A percentile compares a stretch with the other conserved stretches of the same genome.
Conservation (phyloP, 2,888 invertebrate species). For the Lithophane ornitopus region DNA sequence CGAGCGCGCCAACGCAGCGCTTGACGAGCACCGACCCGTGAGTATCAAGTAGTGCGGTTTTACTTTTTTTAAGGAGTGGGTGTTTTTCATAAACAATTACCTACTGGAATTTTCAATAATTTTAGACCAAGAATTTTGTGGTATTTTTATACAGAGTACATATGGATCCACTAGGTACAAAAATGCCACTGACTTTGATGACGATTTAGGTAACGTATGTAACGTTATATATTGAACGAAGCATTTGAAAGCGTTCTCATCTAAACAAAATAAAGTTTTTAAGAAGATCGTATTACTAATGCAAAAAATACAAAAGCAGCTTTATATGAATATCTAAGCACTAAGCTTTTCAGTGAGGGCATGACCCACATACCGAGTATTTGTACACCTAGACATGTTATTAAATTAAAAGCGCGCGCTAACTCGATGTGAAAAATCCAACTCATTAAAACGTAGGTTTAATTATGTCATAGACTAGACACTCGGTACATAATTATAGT, state of each 20-base stretch:
- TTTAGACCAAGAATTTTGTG: not conserved
- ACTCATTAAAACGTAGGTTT: constrained; percentile 70
- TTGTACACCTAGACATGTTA: constrained; percentile 51
- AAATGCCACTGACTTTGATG: too few species aligned
- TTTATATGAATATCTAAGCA: constrained; percentile 28
- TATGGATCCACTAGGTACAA: too few species aligned
- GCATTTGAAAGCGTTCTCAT: too few species aligned
- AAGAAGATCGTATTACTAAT: not conserved
- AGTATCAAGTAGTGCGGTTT: constrained; percentile 60
- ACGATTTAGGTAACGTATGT: too few species aligned
- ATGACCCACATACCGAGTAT: constrained; percentile 33
- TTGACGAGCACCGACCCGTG: constrained; percentile 75
- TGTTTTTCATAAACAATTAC: not conserved
- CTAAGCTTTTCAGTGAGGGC: constrained; percentile 15
- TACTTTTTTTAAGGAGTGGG: not conserved
- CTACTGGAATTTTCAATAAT: not conserved
- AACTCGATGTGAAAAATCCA: constrained; percentile 59
- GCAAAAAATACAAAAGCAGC: constrained; percentile 29
- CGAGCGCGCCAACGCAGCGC: constrained; percentile 69
- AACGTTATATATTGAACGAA: too few species aligned
- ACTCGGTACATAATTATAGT: constrained; percentile 63
- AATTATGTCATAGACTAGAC: constrained; percentile 67
- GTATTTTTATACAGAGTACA: not conserved
- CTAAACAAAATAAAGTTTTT: not conserved
- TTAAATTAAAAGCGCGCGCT: constrained; percentile 58